Evolutionary conservation across 2,888 invertebrate species (phyloP).

Genomic region (Arge pagana): DNA sequence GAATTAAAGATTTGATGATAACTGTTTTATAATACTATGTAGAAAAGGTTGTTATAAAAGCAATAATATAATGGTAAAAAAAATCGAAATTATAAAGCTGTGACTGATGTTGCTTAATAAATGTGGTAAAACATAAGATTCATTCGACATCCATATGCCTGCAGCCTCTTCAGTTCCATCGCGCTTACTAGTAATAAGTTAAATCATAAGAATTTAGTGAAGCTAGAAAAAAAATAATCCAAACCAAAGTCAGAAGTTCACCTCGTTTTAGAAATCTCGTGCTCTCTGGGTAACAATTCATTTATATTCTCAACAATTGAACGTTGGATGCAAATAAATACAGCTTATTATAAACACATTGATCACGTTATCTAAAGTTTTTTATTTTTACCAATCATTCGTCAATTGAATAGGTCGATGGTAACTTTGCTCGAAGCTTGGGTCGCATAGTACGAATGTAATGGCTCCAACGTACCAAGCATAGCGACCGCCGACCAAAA

Average conservation of each 20-base stretch:
- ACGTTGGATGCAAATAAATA: conserved; percentile 39
- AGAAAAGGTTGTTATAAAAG: no score
- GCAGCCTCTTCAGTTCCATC: neutral
- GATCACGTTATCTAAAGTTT: conserved; percentile 24
- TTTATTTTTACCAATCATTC: conserved; percentile 25
- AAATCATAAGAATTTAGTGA: neutral
- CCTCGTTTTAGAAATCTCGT: neutral
- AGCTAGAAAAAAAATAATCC: conserved; percentile 2
- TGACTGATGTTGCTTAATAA: neutral
- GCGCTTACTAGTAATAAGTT: neutral
- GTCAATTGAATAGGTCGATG: conserved; percentile 27
- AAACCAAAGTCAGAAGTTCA: neutral
- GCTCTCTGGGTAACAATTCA: conserved; percentile 14
- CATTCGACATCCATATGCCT: no score
- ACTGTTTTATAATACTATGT: no score
- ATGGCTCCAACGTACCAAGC: conserved; percentile 39
- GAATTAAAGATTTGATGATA: no score
- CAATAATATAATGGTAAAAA: no score
- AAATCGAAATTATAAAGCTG: neutral
- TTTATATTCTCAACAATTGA: conserved; percentile 25
- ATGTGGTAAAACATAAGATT: neutral
- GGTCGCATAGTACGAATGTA: conserved; percentile 42
- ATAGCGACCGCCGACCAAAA: conserved; percentile 31
- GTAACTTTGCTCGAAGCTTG: conserved; percentile 36
- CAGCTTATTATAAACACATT: conserved; percentile 29